Percentiles rank a stretch among this genome's conserved stretches.
phyloP scores from a whole-genome alignment of 2,113 vertebrate species.

The Agapornis roseicollis region DNA sequence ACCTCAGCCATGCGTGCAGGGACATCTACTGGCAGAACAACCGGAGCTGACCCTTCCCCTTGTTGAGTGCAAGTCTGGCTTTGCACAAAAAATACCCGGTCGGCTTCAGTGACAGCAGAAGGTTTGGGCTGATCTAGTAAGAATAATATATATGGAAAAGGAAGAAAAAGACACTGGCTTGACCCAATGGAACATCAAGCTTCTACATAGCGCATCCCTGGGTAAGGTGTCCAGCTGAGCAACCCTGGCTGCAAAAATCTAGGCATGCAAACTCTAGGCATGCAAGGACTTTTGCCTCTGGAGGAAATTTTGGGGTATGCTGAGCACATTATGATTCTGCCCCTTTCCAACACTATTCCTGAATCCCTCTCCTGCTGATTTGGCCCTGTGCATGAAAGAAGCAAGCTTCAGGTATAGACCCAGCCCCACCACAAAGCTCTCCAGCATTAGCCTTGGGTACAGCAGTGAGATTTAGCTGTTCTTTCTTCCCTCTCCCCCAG shows the following conservation, averaged over 20 bases:
- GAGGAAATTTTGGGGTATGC: not conserved
- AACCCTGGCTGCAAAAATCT: not conserved
- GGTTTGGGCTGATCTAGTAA: not conserved
- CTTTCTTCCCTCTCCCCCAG: not conserved
- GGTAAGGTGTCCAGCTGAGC: not conserved
- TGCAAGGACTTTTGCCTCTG: not conserved
- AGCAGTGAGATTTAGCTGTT: not conserved
- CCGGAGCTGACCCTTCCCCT: not conserved
- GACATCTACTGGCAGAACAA: slow-evolving; percentile 39
- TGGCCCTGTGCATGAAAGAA: not conserved
- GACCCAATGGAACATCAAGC: not conserved
- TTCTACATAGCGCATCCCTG: not conserved
- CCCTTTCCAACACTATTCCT: not conserved
- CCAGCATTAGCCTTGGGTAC: not conserved
- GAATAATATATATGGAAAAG: not conserved
- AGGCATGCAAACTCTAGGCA: accelerated
- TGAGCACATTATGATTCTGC: not conserved
- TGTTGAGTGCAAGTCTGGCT: not conserved
- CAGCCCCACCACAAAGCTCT: not conserved
- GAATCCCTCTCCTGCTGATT: not conserved
- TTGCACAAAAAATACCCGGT: not conserved
- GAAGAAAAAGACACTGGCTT: not conserved
- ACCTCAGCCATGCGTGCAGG: not conserved
- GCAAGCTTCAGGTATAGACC: not conserved
- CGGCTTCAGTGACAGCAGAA: not conserved